phyloP scores from a whole-genome alignment of 2,113 vertebrate genomes.

The Aptenodytes forsteri region DNA sequence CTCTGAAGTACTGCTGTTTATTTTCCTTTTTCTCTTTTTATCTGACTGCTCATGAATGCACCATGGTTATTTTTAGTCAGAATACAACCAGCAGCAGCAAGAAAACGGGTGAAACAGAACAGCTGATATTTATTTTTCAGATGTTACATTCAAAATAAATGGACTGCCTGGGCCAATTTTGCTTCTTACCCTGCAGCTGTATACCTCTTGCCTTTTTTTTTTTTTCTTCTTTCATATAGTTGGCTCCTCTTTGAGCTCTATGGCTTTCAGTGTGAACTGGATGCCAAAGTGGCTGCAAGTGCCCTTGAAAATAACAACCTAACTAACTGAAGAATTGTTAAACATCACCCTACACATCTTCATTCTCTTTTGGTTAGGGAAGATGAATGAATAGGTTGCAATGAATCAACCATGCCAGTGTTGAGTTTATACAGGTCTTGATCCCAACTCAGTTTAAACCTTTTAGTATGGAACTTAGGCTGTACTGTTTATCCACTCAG shows the following conservation, averaged over 20 bases:
- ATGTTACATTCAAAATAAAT: neutral
- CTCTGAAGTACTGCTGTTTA: neutral
- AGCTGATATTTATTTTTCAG: neutral
- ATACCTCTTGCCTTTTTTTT: neutral
- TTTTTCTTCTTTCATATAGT: neutral
- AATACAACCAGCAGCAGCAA: neutral
- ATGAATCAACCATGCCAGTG: neutral
- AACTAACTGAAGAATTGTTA: neutral
- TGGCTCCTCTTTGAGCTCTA: neutral
- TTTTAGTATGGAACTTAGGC: neutral
- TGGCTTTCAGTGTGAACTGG: neutral
- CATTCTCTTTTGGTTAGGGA: neutral
- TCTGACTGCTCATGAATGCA: neutral
- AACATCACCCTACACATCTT: neutral
- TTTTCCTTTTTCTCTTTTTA: neutral
- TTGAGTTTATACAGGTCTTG: neutral
- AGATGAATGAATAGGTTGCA: neutral
- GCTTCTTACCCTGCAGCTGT: neutral
- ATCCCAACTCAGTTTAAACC: neutral
- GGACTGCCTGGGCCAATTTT: neutral
- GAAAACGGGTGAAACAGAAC: neutral
- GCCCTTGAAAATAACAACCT: neutral
- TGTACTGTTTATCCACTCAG: neutral
- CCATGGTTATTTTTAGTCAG: neutral
- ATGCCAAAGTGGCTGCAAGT: neutral